Evolutionary conservation across 2,888 invertebrate species (phyloP), one percentile per base, ranked within the genome.

Genomic region (Parapristionchus giblindavisi): DNA sequence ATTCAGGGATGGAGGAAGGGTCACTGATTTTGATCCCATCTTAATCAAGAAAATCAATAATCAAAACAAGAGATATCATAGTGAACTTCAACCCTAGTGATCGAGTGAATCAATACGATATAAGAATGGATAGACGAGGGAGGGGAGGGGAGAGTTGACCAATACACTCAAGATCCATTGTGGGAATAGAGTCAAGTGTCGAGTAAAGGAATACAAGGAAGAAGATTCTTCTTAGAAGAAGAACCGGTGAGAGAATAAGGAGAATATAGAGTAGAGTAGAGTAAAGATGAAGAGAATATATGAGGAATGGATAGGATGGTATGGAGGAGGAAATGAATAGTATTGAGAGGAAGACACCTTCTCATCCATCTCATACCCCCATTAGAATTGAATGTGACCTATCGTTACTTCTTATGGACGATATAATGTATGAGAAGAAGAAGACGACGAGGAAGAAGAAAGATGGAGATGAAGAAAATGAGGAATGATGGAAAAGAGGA

Each of bases 21-120:
- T 65, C 29, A 65, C 65, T 43, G 65, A 65, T 43, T 65, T 65
- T 11, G 43, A 40, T 32, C 32, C 43, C 48, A 43, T 65, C n/a
- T n/a, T n/a, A n/a, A n/a, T n/a, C n/a, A n/a, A n/a, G n/a, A n/a
- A n/a, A n/a, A n/a, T n/a, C n/a, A n/a, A n/a, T n/a, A n/a, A n/a
- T n/a, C n/a, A n/a, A n/a, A n/a, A n/a, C n/a, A n/a, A n/a, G n/a
- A n/a, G n/a, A n/a, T n/a, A n/a, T n/a, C n/a, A 24, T 1, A n/a
- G 36, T 11, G 14, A 34, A 60, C n/a, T 60, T 58, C 8, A 58
- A n/a, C n/a, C n/a, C n/a, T n/a, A n/a, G n/a, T n/a, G 21, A 58
- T 14, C 11, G 36, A 60, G 29, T n/a, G 29, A 27, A 60, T 27
- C 14, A 27, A 60, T 34, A 27, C 17, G 14, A 61, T 29, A 21